Evolutionary conservation across 2,888 invertebrate species (phyloP), one percentile per base, ranked within the genome.

Genomic region (Xestia c-nigrum): DNA sequence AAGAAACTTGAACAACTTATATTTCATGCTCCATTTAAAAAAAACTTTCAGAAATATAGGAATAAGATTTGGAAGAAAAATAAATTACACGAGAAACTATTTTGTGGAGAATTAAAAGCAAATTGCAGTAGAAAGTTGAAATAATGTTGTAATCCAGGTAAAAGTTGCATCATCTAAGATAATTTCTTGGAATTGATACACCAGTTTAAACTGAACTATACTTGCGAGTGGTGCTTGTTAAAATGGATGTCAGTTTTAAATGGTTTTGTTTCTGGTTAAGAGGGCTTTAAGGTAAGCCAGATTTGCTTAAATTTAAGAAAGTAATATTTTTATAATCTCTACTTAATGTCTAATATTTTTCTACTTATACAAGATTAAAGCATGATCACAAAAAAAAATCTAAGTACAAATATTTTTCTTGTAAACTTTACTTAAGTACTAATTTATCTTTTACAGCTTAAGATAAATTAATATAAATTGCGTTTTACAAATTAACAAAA

Each of bases 161-260:
- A 47, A 70, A 16, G 12, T 80, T 80, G 84, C 80, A 50, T 80
- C 84, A 84, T 76, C 50, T 64, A 31, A 24, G 40, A 59, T 67
- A 4, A 76, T 72, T 84, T 83, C 72, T 67, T 50, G 10, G 59
- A 67, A 83, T 70, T 67, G 4, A 10, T 5, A 3, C 24, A 64
- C 69, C 46, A 76, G 21, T 70, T 19, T 73, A 19, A 10, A 14
- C 24, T 69, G 19, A 68, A 46, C 61, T 21, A 14, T 5, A 0
- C 5, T 52, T 24, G 10, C 7, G 1, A 21, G 3, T 31, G 10
- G 0, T 5, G 1, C 1, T 14, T 19, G 12, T 14, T 5, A 10
- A 3, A 14, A 24, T 5, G 9, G 46, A 40, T 50, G 24, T 55
- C 59, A 72, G 14, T 46, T 55, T 50, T n/a, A 55, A 76, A 55